Evolutionary conservation across 1,140 invertebrate genomes (phyloP).

Genomic region (Hylyphantes graminicola): DNA sequence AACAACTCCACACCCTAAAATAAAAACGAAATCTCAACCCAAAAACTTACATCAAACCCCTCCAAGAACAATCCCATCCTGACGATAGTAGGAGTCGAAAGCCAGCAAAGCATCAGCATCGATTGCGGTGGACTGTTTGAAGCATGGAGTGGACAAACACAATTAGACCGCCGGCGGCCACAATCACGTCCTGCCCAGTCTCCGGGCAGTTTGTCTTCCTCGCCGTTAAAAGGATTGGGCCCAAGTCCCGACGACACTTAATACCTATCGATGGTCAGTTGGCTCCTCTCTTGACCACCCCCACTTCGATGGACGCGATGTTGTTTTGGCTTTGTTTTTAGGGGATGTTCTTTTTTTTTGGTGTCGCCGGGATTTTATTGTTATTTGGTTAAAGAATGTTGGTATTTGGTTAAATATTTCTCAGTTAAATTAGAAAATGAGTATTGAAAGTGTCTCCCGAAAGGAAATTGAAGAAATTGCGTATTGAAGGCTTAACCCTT

Average conservation of each 20-base stretch:
- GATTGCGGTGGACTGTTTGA: slow-evolving; percentile 45
- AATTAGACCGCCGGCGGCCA: slow-evolving; percentile 58
- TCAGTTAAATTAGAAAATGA: too few species aligned
- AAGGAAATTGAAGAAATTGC: too few species aligned
- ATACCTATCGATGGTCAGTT: slow-evolving; percentile 22
- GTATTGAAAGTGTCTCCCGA: too few species aligned
- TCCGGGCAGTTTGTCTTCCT: slow-evolving; percentile 48
- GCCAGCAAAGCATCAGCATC: slow-evolving; percentile 19
- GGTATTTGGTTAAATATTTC: too few species aligned
- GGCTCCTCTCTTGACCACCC: not conserved
- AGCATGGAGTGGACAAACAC: slow-evolving; percentile 58
- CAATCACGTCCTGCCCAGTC: slow-evolving; percentile 56
- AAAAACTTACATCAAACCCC: not conserved
- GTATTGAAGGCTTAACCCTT: too few species aligned
- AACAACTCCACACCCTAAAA: not conserved
- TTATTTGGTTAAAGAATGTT: too few species aligned
- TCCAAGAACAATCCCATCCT: slow-evolving; percentile 18
- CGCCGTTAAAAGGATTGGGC: slow-evolving; percentile 53
- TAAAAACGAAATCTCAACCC: not conserved
- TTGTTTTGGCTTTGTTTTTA: not conserved
- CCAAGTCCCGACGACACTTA: slow-evolving; percentile 44
- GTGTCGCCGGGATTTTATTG: not conserved
- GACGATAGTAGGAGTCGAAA: not conserved
- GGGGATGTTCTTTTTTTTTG: slow-evolving; percentile 24
- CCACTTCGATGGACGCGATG: too few species aligned